Conservation (phyloP, 2,888 invertebrate genomes). For the Corythucha ciliata region DNA sequence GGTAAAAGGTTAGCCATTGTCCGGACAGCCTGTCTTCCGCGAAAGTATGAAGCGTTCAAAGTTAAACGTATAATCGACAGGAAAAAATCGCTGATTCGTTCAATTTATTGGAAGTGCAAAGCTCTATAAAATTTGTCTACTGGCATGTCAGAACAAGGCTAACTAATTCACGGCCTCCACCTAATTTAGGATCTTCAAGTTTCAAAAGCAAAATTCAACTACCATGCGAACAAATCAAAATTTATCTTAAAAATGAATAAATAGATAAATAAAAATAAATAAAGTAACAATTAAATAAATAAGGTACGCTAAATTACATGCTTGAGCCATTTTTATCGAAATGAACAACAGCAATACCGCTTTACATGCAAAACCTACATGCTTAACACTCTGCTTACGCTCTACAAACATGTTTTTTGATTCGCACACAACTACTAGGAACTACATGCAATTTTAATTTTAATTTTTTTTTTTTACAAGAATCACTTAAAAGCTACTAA, state of each 20-base stretch:
- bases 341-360: slow-evolving; percentile 7
- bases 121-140: too few species aligned
- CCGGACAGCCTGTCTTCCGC: slow-evolving; percentile 19
- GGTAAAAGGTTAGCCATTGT: slow-evolving; percentile 25
- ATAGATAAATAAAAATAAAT: slow-evolving; percentile 11
- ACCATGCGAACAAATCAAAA: slow-evolving; percentile 19
- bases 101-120: slow-evolving; percentile 1
- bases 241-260: not conserved
- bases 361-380: slow-evolving; percentile 8
- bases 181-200: not conserved
- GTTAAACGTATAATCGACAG: not conserved
- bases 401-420: not conserved
- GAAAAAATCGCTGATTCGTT: slow-evolving; percentile 12
- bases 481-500: not conserved
- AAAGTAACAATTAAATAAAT: slow-evolving; percentile 24
- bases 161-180: too few species aligned
- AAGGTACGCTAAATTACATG: slow-evolving; percentile 21
- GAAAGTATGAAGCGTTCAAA: not conserved
- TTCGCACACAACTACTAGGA: slow-evolving; percentile 4
- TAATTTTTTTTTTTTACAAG: not conserved
- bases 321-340: too few species aligned
- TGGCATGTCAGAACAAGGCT: slow-evolving; percentile 27
- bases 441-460: too few species aligned
- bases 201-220: slow-evolving; percentile 12
- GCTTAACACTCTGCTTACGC: slow-evolving; percentile 2